These are phyloP conservation scores for Eupithecia vulgata DNA, from an alignment of 2,888 invertebrate genomes.

Conservation along the genomic window DNA sequence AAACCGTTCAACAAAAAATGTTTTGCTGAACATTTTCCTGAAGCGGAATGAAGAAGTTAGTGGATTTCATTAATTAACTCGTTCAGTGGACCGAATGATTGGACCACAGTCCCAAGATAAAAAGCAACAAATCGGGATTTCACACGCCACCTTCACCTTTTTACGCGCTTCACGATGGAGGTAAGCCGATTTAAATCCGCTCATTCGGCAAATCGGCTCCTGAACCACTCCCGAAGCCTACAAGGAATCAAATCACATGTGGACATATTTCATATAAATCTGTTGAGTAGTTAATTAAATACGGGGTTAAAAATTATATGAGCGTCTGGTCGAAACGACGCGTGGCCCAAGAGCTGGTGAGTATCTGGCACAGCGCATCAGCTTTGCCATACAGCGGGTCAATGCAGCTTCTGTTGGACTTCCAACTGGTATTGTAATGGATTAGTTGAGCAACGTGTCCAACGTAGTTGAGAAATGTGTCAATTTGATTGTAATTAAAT, in stretches of 20 bases:
- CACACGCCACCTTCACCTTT: slow-evolving; percentile 40
- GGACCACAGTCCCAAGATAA: slow-evolving; percentile 73
- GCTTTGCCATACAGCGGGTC: too few species aligned
- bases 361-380: too few species aligned
- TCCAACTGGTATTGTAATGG: too few species aligned
- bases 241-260: neutral
- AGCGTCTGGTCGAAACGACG: too few species aligned
- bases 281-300: neutral
- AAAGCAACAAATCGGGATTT: slow-evolving; percentile 78
- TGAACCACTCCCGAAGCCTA: neutral
- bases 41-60: slow-evolving; percentile 77
- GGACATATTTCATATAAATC: neutral
- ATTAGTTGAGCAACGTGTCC: too few species aligned
- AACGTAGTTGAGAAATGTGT: too few species aligned
- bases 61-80: slow-evolving; percentile 84
- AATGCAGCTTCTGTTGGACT: too few species aligned
- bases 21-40: slow-evolving; percentile 47
- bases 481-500: too few species aligned
- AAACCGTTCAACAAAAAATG: slow-evolving; percentile 34
- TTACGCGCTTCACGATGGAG: slow-evolving; percentile 29
- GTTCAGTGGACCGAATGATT: slow-evolving; percentile 82
- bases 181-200: slow-evolving; percentile 29
- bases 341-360: too few species aligned
- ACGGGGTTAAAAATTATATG: too few species aligned
- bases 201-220: slow-evolving; percentile 15